Evolutionary conservation across 2,888 invertebrate species (phyloP).

Genomic region (Drosophila differens): DNA sequence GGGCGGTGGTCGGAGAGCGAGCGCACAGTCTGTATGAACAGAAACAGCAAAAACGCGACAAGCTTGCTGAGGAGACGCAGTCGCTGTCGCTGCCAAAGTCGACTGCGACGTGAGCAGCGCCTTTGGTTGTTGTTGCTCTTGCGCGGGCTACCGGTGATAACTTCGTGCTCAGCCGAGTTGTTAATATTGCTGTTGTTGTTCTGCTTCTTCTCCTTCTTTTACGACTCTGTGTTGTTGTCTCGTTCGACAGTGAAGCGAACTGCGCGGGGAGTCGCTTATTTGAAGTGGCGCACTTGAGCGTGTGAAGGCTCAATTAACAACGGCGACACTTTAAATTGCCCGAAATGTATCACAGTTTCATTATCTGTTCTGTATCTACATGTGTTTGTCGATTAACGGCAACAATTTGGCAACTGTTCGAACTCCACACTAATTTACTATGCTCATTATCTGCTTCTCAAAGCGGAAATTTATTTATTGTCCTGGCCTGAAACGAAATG

Average conservation of each 20-base stretch:
- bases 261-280: slow-evolving; percentile 14
- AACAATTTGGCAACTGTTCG: slow-evolving; percentile 47
- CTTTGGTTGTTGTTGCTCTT: slow-evolving; percentile 22
- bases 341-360: slow-evolving; percentile 68
- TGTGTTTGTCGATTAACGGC: slow-evolving; percentile 31
- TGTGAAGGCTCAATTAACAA: slow-evolving; percentile 75
- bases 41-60: slow-evolving; percentile 31
- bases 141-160: slow-evolving; percentile 36
- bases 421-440: slow-evolving; percentile 33
- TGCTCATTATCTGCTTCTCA: slow-evolving; percentile 27
- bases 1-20: slow-evolving; percentile 16
- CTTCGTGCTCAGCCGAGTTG: slow-evolving; percentile 24
- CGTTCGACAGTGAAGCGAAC: slow-evolving; percentile 38
- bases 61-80: slow-evolving; percentile 15
- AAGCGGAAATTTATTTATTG: slow-evolving; percentile 35
- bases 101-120: slow-evolving; percentile 20
- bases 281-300: slow-evolving; percentile 72
- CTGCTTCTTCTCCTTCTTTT: slow-evolving; percentile 11
- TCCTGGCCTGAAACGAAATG: slow-evolving; percentile 43
- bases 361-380: slow-evolving; percentile 63
- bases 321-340: slow-evolving; percentile 43
- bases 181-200: slow-evolving; percentile 17
- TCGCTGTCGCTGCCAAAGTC: slow-evolving; percentile 24
- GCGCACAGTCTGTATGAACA: slow-evolving; percentile 21
- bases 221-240: slow-evolving; percentile 21